Conservation (phyloP, 2,888 invertebrate species). For the Noctua pronuba region DNA sequence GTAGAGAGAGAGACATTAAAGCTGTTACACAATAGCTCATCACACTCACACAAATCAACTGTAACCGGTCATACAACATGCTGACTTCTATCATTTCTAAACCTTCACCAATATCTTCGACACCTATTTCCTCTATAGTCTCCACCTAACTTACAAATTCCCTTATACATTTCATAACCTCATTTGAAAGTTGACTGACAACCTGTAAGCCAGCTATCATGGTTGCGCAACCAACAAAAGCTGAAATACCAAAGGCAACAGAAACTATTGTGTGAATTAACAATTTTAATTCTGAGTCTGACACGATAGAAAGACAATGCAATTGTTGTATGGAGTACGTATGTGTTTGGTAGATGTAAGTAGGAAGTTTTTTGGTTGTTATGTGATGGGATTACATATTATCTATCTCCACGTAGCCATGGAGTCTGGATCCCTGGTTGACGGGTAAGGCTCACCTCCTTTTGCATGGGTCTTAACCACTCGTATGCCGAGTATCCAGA, state of each 20-base stretch:
- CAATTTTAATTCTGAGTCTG: constrained; percentile 65
- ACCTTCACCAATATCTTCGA: background rate
- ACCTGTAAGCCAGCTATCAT: constrained; percentile 48
- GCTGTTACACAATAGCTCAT: background rate
- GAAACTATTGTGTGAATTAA: constrained; percentile 66
- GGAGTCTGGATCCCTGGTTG: background rate
- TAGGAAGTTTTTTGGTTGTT: constrained; percentile 3
- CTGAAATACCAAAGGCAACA: constrained; percentile 53
- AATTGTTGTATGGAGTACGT: constrained; percentile 20
- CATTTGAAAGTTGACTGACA: constrained; percentile 64
- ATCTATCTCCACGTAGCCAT: background rate
- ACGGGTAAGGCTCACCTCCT: background rate
- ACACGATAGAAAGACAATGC: constrained; percentile 62
- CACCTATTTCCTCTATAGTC: constrained; percentile 3
- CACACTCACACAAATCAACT: background rate
- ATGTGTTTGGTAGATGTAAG: constrained; percentile 15
- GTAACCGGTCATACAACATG: background rate
- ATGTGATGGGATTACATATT: background rate
- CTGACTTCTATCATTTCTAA: background rate
- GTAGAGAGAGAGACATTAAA: background rate
- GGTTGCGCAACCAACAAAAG: constrained; percentile 55
- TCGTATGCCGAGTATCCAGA: no score
- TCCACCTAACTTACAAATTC: constrained; percentile 35
- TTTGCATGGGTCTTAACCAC: no score
- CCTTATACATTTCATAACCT: constrained; percentile 48